Evolutionary conservation across 2,888 invertebrate genomes (phyloP).

Genomic region (Tenthredo amoena): DNA sequence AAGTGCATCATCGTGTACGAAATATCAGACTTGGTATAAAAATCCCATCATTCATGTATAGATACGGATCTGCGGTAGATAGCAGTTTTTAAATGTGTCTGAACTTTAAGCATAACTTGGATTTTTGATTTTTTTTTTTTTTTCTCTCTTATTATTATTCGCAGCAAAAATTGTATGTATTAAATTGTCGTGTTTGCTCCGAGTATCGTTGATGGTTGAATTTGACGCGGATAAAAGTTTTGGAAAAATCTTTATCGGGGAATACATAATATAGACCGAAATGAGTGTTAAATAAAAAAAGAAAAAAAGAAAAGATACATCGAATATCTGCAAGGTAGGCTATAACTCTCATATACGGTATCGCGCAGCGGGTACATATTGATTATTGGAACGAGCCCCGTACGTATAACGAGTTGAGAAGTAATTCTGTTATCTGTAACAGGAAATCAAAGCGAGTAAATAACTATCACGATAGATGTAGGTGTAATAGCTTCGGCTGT

Average conservation of each 20-base stretch:
- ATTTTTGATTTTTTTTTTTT: background rate
- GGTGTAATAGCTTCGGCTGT: constrained; percentile 7
- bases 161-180: background rate
- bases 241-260: too few species aligned
- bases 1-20: background rate
- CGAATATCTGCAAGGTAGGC: constrained; percentile 4
- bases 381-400: constrained; percentile 36
- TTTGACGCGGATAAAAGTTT: too few species aligned
- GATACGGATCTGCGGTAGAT: background rate
- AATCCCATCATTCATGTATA: background rate
- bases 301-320: background rate
- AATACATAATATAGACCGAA: background rate
- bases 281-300: background rate
- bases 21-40: background rate
- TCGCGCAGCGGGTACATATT: constrained; percentile 29
- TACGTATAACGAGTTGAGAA: constrained; percentile 40
- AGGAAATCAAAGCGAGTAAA: constrained; percentile 48
- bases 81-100: background rate
- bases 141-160: background rate
- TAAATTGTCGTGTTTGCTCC: background rate
- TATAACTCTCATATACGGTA: constrained; percentile 31
- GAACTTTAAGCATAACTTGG: too few species aligned
- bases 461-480: constrained; percentile 41
- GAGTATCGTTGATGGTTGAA: too few species aligned
- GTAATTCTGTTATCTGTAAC: constrained; percentile 43